Base-by-base conservation (phyloP, 2,113 vertebrate genomes). In the Cyanoliseus patagonus region DNA sequence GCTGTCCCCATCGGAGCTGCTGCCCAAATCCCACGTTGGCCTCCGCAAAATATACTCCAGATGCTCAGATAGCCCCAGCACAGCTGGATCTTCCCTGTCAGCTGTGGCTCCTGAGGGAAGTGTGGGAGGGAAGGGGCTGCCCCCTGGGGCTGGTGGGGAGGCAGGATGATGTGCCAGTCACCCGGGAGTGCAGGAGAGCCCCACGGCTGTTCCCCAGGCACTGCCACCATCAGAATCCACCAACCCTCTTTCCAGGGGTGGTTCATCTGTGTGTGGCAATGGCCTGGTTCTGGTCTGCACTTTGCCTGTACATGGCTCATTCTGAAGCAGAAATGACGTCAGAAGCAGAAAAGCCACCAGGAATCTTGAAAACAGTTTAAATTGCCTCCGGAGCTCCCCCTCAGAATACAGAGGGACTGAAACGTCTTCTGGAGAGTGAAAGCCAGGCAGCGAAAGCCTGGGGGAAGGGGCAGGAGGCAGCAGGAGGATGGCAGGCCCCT, bases 231-330 rank as follows among this genome's bases (percentile, higher is more conserved):
- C 28, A 17, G 16, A 31, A 2, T 17, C 17, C 25, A 44, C 47
- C 42, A 76, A 7, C 33, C 8, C 31, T 37, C n/a, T 83, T 83
- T 62, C 67, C 14, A 61, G 1, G 1, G 2, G 1, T 16, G 17
- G 44, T 27, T 64, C 11, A 61, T 57, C 19, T 8, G 0, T 0
- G 0, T 0, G 0, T 4, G 25, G 44, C 20, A 3, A 17, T 6
- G 30, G 73, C 62, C 83, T 51, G 20, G 57, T 79, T 46, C 59
- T 83, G 7, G 5, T 82, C 88, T 67, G 13, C 14, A 16, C 22
- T 94, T 95, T 77, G 22, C 14, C 53, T 82, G 28, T 9, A n/a
- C 4, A 3, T 87, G 53, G 51, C 67, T 66, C 9, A 17, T 75
- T 39, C 91, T 88, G 87, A 93, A 96, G 80, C 10, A 67, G 35